Conservation (phyloP, 2,113 vertebrate species). For the Saguinus imperator region DNA sequence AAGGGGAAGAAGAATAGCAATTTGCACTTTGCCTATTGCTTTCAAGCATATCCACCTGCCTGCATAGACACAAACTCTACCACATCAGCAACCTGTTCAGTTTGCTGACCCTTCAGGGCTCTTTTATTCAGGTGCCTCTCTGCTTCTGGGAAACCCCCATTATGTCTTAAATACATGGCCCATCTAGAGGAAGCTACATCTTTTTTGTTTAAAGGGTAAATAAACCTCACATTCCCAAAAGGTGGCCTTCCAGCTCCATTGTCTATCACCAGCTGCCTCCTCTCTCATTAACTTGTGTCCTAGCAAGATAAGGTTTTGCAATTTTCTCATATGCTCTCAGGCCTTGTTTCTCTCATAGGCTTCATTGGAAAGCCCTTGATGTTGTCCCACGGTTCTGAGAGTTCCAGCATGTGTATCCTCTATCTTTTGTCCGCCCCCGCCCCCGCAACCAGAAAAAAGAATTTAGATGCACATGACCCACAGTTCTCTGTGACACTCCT, state of each 20-base stretch:
- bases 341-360: background rate
- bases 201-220: slow-evolving; percentile 51
- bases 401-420: background rate
- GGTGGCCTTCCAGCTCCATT: slow-evolving; percentile 9
- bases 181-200: background rate
- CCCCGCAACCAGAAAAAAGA: background rate
- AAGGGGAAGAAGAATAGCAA: background rate
- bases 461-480: background rate
- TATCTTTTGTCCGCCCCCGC: background rate
- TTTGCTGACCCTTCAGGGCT: background rate
- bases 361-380: slow-evolving; percentile 24
- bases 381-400: background rate
- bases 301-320: slow-evolving; percentile 59
- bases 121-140: background rate
- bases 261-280: slow-evolving; percentile 39
- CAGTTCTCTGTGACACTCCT: background rate
- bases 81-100: background rate
- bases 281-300: slow-evolving; percentile 61
- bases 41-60: background rate
- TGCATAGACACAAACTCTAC: background rate
- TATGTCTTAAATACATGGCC: background rate
- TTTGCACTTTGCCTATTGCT: background rate
- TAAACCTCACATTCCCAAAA: background rate
- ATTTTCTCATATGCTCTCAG: background rate
- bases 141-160: background rate